Evolutionary conservation across 2,888 invertebrate species (phyloP).

Genomic region (Apoderus coryli): DNA sequence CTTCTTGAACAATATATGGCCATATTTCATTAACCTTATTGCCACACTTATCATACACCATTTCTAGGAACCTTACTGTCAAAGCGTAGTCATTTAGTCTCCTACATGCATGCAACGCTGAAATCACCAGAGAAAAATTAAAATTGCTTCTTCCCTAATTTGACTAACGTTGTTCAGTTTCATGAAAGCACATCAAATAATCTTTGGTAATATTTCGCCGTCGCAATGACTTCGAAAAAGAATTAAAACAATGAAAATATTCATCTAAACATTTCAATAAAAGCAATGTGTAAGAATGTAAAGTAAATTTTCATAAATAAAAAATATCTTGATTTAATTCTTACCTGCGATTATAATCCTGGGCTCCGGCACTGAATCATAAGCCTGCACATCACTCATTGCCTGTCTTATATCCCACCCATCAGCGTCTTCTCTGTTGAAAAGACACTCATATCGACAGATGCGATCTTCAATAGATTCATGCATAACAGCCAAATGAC

Average conservation of each 20-base stretch:
- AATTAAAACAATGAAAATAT: no score
- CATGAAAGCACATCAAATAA: no score
- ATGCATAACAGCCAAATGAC: slow-evolving; percentile 14
- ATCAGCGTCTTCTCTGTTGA: slow-evolving; percentile 75
- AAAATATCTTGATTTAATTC: no score
- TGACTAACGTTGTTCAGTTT: no score
- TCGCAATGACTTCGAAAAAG: no score
- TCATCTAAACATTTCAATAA: no score
- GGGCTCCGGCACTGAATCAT: slow-evolving; percentile 39
- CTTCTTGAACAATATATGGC: slow-evolving; percentile 77
- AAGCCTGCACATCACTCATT: slow-evolving; percentile 38
- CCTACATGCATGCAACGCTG: slow-evolving; percentile 46
- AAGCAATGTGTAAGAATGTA: no score
- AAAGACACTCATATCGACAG: slow-evolving; percentile 55
- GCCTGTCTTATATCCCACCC: slow-evolving; percentile 55
- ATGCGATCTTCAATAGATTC: slow-evolving; percentile 44
- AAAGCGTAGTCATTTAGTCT: slow-evolving; percentile 50
- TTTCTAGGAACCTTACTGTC: slow-evolving; percentile 68
- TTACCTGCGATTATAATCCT: slow-evolving; percentile 1
- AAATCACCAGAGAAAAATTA: no score
- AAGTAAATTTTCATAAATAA: no score
- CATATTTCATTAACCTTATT: slow-evolving; percentile 58
- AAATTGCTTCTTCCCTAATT: no score
- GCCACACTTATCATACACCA: slow-evolving; percentile 79
- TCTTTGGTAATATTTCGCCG: no score